These are phyloP conservation scores for Bathynomus jamesi DNA, from an alignment of 1,140 invertebrate genomes.

Conservation along the genomic window DNA sequence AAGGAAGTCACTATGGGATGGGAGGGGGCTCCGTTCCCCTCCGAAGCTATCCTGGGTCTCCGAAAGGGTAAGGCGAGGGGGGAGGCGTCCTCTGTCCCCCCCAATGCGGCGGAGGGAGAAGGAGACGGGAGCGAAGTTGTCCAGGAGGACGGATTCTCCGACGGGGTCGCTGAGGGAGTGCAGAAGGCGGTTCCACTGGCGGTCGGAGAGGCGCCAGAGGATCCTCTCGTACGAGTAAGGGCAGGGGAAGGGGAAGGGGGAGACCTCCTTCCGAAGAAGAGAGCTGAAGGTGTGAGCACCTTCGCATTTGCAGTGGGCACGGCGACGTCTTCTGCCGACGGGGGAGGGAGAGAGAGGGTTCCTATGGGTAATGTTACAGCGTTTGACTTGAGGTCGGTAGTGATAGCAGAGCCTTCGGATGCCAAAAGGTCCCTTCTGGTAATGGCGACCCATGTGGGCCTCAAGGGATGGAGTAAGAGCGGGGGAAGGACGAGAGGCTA, in stretches of 20 bases:
- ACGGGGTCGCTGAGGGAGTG: neutral
- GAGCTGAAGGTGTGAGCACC: neutral
- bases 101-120: neutral
- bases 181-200: neutral
- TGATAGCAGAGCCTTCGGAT: neutral
- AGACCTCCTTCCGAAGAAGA: neutral
- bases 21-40: too few relatives aligned
- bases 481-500: neutral
- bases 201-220: neutral
- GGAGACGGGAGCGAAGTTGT: neutral
- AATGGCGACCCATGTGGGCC: neutral
- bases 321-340: neutral
- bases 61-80: neutral
- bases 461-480: neutral
- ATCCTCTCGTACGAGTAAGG: neutral
- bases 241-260: neutral
- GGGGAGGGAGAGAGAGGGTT: neutral
- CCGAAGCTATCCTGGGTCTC: neutral
- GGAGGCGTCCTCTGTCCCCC: neutral
- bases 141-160: neutral
- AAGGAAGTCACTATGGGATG: too few relatives aligned
- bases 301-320: neutral
- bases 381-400: neutral
- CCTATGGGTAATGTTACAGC: neutral
- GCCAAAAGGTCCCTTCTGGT: neutral